Evolutionary conservation across 2,797 vertebrate genomes (phyloP), one percentile per base, ranked within the genome.

Genomic region (Pteronotus mesoamericanus): DNA sequence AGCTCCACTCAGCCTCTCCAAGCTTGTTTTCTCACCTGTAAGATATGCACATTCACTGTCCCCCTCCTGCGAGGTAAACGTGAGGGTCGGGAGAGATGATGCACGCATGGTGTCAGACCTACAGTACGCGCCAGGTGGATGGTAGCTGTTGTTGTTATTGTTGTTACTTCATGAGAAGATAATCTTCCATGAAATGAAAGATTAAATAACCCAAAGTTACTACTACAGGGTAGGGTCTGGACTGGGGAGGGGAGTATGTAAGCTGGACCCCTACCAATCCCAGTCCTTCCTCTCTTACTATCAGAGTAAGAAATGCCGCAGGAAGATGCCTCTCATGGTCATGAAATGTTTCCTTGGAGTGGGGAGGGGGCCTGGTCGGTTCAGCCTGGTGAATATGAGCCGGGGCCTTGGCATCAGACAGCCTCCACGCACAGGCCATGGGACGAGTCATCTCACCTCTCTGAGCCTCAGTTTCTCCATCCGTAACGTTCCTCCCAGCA

Each of bases 91-190:
- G 37, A 32, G n/a, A 69, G 26, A 16, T 1, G 24, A 6, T 1
- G 0, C 16, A 18, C 0, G 1, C 2, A 2, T 26, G 51, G 26
- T 1, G 0, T 22, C 42, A 37, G 72, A 10, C 51, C 2, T 1
- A 2, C 16, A 8, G 39, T 3, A 15, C 39, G 39, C 26, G 0
- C 51, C 44, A 46, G 51, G 24, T 0, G 12, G 55, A 64, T 0
- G 66, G 44, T 1, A 22, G 68, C 51, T 42, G 11, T 1, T 14
- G 22, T 3, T 22, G 24, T 12, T 37, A 6, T 2, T 51, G 19
- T 6, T 55, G 26, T 37, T 53, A 18, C 51, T n/a, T 42, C 57
- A 37, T 39, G 59, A 77, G 24, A 92, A 66, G 53, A 55, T 2
- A n/a, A n/a, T n/a, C n/a, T n/a, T n/a, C n/a, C n/a, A n/a, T 24